Conservation (phyloP, 1,140 invertebrate genomes). For the silkworm (Bombyx mori) region DNA sequence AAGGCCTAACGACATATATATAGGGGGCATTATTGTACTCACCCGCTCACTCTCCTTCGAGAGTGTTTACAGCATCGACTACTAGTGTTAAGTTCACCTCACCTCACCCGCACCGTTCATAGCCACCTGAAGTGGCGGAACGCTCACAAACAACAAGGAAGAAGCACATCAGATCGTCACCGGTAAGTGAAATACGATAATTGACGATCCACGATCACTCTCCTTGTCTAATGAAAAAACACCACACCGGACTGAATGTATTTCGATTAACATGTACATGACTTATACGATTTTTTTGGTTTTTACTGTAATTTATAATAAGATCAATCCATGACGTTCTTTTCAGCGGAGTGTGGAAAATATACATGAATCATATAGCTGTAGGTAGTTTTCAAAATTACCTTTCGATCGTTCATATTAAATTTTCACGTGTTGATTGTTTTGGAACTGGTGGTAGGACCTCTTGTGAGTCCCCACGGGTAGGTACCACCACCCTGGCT, state of each 20-base stretch:
- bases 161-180: slow-evolving; percentile 35
- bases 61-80: slow-evolving; percentile 45
- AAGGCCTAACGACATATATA: slow-evolving; percentile 45
- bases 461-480: too few relatives aligned
- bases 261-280: slow-evolving; percentile 18
- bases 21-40: slow-evolving; percentile 25
- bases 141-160: slow-evolving; percentile 26
- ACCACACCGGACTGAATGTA: slow-evolving; percentile 1
- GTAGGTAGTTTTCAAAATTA: too few relatives aligned
- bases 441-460: too few relatives aligned
- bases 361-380: too few relatives aligned
- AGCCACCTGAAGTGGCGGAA: slow-evolving; percentile 58
- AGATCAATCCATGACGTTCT: neutral
- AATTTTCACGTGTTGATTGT: too few relatives aligned
- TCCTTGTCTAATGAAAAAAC: slow-evolving; percentile 1
- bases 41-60: slow-evolving; percentile 39
- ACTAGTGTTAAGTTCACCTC: slow-evolving; percentile 51
- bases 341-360: too few relatives aligned
- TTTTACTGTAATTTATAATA: neutral
- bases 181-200: slow-evolving; percentile 35
- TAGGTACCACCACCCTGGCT: too few relatives aligned
- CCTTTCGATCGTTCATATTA: too few relatives aligned
- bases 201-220: slow-evolving; percentile 20
- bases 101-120: slow-evolving; percentile 44
- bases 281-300: slow-evolving; percentile 10